These are phyloP conservation scores for Spongilla lacustris DNA, from an alignment of 37 sponge, comb jelly and placozoan species.

Conservation along the genomic window DNA sequence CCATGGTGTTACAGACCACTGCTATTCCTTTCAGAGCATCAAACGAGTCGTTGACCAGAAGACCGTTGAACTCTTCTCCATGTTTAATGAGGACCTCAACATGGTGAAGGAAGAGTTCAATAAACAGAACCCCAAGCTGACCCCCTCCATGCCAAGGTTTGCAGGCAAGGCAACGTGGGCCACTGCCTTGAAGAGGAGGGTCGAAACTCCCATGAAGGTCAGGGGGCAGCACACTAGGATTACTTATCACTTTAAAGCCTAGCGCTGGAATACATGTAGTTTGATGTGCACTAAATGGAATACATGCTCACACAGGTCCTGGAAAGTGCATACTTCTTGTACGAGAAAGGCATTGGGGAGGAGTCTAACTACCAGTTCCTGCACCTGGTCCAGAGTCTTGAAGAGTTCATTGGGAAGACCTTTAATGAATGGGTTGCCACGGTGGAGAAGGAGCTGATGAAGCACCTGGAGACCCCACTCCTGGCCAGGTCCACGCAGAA, in stretches of 20 bases:
- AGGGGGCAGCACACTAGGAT: too few relatives aligned
- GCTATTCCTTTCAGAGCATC: constrained; percentile 66
- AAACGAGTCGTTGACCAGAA: constrained; percentile 88
- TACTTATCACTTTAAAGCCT: too few relatives aligned
- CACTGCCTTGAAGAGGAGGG: constrained; percentile 82
- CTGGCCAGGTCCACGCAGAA: constrained; percentile 57
- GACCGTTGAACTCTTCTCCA: constrained; percentile 89
- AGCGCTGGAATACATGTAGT: too few relatives aligned
- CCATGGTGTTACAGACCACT: too few relatives aligned
- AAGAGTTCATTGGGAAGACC: constrained; percentile 92
- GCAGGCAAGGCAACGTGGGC: constrained; percentile 94
- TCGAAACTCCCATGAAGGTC: constrained; percentile 93
- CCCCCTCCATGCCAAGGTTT: constrained; percentile 77
- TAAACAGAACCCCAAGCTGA: constrained; percentile 56
- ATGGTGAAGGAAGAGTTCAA: constrained; percentile 95
- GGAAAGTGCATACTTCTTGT: constrained; percentile 86
- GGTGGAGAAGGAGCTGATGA: constrained; percentile 85
- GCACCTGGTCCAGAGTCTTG: constrained; percentile 84
- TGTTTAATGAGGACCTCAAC: constrained; percentile 92
- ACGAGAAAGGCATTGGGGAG: constrained; percentile 87
- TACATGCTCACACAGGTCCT: constrained; percentile 58
- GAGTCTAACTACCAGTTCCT: constrained; percentile 84
- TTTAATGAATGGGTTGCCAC: constrained; percentile 91
- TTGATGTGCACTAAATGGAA: constrained; percentile 6
- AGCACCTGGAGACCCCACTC: constrained; percentile 81